Conservation (phyloP, 1,140 invertebrate genomes). For the Fopius arisanus region DNA sequence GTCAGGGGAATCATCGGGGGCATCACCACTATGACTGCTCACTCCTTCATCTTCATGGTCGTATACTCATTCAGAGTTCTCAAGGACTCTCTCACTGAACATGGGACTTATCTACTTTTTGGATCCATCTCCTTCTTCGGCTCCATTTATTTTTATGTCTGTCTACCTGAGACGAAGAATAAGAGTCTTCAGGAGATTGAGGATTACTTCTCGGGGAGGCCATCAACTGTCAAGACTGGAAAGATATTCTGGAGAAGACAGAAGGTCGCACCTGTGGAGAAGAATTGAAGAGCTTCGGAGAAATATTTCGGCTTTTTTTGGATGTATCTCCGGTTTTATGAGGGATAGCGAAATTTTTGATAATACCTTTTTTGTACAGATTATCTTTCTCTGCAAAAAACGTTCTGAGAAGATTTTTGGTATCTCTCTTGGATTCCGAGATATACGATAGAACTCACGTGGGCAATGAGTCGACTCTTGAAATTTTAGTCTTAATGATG, state of each 20-base stretch:
- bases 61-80: constrained; percentile 74
- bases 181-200: constrained; percentile 80
- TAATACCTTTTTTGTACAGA: too few species aligned
- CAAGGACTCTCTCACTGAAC: constrained; percentile 62
- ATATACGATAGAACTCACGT: too few species aligned
- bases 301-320: neutral
- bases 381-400: too few species aligned
- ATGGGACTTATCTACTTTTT: constrained; percentile 72
- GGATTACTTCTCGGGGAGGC: constrained; percentile 71
- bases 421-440: too few species aligned
- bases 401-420: too few species aligned
- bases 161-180: constrained; percentile 84
- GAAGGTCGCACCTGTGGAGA: neutral
- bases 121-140: constrained; percentile 70
- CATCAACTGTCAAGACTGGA: constrained; percentile 55
- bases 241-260: constrained; percentile 34
- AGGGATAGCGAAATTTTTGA: too few species aligned
- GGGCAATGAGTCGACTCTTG: too few species aligned
- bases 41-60: constrained; percentile 72
- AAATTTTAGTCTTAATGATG: too few species aligned
- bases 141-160: constrained; percentile 68
- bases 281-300: neutral
- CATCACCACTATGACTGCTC: constrained; percentile 72
- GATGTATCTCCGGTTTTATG: too few species aligned
- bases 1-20: constrained; percentile 74